A percentile compares a stretch with the other conserved stretches of the same genome.
Conservation (phyloP, 2,113 vertebrate species). For the Periophthalmus modestus region DNA sequence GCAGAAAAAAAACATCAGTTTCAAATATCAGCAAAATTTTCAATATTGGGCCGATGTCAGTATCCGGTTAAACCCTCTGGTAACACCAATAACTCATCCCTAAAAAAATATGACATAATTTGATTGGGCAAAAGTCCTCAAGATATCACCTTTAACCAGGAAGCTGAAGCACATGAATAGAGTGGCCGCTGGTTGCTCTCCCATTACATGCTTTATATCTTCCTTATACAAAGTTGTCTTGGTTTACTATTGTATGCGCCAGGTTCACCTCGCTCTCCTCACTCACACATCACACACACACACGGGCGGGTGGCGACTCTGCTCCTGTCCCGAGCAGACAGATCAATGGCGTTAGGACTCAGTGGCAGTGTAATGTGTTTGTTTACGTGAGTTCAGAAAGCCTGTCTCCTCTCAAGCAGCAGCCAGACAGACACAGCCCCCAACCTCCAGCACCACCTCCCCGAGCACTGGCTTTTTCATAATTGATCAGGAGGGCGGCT, state of each 20-base stretch:
- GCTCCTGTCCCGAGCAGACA: conserved; percentile 83
- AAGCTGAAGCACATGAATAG: too few species aligned
- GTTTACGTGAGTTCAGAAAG: conserved; percentile 96
- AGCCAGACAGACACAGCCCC: conserved; percentile 87
- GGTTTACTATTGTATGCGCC: conserved; percentile 22
- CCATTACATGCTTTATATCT: too few species aligned
- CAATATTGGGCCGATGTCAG: too few species aligned
- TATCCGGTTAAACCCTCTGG: too few species aligned
- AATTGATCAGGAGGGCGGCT: conserved; percentile 99
- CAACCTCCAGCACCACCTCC: conserved; percentile 38
- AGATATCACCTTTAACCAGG: too few species aligned
- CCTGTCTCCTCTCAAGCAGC: conserved; percentile 90
- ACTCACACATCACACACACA: conserved; percentile 57
- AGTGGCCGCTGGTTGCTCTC: too few species aligned
- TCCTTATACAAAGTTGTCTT: conserved; percentile 2
- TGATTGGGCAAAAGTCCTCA: too few species aligned
- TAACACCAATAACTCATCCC: too few species aligned
- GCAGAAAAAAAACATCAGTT: too few species aligned
- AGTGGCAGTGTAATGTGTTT: conserved; percentile 91
- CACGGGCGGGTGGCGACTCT: conserved; percentile 48
- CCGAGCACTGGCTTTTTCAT: conserved; percentile 88
- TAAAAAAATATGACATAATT: too few species aligned
- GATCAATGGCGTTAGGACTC: conserved; percentile 94
- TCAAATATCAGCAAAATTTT: too few species aligned
- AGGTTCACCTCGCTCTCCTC: conserved; percentile 72